Percentiles rank a stretch among this genome's conserved stretches.
These are phyloP conservation scores for Dasyprocta punctata DNA, from an alignment of 2,113 vertebrate species.

Conservation along the genomic window DNA sequence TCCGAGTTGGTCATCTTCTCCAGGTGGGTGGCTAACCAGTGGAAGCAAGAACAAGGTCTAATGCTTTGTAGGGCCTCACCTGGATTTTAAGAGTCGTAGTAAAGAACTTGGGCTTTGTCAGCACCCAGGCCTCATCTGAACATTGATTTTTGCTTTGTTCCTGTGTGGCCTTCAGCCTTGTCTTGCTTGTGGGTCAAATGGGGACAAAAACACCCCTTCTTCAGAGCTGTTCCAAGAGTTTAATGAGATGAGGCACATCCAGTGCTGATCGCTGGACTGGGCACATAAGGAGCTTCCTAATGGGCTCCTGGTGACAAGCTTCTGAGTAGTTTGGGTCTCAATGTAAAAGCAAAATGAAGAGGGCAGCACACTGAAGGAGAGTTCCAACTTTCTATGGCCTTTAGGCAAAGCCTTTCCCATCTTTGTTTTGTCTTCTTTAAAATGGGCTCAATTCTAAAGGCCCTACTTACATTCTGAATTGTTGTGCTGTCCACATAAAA, in stretches of 20 bases:
- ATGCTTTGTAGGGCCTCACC: background rate
- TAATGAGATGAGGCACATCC: fast-evolving
- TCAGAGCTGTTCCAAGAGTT: background rate
- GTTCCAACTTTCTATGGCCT: background rate
- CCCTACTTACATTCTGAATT: background rate
- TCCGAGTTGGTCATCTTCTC: background rate
- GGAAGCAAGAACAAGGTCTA: background rate
- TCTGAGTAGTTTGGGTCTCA: background rate
- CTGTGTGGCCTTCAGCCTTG: background rate
- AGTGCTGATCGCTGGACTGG: too few relatives aligned
- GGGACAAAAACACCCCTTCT: too few relatives aligned
- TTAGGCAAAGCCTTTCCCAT: background rate
- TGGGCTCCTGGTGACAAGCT: background rate
- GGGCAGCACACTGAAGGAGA: background rate
- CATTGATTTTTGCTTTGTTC: background rate
- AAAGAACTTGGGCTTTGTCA: background rate
- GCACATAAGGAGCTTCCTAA: fast-evolving
- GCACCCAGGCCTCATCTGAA: background rate
- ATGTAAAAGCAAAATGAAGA: background rate
- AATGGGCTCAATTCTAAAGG: background rate
- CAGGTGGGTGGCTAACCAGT: too few relatives aligned
- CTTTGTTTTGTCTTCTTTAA: background rate
- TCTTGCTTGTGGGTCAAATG: background rate
- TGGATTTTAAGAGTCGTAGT: background rate
- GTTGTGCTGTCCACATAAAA: background rate